phyloP scores from a whole-genome alignment of 2,797 vertebrate genomes.

The Remorina albescens region DNA sequence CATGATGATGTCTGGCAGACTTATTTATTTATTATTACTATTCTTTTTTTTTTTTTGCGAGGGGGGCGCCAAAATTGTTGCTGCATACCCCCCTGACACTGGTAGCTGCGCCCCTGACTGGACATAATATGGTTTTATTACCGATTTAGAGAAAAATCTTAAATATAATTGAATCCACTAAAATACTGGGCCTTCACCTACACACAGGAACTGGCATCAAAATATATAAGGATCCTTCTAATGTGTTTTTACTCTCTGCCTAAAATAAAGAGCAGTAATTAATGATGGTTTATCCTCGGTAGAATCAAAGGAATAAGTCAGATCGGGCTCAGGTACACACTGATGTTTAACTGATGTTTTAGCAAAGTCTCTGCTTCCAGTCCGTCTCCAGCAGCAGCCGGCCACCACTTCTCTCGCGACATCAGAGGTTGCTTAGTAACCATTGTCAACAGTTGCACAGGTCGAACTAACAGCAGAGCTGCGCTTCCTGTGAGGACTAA shows the following conservation, averaged over 20 bases:
- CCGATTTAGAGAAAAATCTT: background rate
- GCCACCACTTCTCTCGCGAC: conserved; percentile 48
- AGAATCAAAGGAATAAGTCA: background rate
- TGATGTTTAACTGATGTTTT: background rate
- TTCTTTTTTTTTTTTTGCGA: too few species aligned
- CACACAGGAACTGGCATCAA: background rate
- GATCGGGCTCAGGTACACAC: background rate
- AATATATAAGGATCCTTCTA: background rate
- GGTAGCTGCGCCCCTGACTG: too few species aligned
- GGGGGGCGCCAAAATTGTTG: too few species aligned
- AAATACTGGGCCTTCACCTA: background rate
- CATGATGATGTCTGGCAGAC: too few species aligned
- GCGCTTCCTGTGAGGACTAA: background rate
- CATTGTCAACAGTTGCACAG: conserved; percentile 22
- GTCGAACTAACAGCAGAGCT: too few species aligned
- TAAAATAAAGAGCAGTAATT: background rate
- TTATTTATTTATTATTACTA: too few species aligned
- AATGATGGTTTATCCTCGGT: background rate
- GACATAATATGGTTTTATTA: background rate
- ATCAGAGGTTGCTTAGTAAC: conserved; percentile 54
- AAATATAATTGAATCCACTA: background rate
- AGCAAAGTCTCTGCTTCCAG: too few species aligned
- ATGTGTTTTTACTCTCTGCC: too few species aligned
- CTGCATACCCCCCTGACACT: too few species aligned
- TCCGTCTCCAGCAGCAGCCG: background rate